A percentile compares a stretch with the other conserved stretches of the same genome.
These are phyloP conservation scores for Atta cephalotes DNA, from an alignment of 1,140 invertebrate species.

Conservation along the genomic window DNA sequence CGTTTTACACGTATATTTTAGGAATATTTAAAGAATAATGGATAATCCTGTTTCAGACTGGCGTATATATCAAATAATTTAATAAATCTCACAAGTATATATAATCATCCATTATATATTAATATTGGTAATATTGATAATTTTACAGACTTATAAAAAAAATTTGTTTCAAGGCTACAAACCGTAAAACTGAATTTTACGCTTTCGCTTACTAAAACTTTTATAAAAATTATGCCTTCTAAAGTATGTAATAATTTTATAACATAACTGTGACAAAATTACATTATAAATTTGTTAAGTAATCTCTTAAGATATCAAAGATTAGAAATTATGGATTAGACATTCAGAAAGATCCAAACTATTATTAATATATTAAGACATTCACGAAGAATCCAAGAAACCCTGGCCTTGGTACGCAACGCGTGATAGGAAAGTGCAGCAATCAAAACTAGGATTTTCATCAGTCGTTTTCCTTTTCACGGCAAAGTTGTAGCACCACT, in stretches of 20 bases:
- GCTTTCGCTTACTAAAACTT: slow-evolving; percentile 28
- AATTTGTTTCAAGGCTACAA: slow-evolving; percentile 1
- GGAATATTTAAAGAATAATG: not conserved
- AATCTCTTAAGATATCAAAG: not conserved
- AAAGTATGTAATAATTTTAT: slow-evolving; percentile 21
- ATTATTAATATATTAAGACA: too few relatives aligned
- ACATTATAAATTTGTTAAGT: not conserved
- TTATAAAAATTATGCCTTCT: not conserved
- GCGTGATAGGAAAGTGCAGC: not conserved
- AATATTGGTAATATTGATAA: not conserved
- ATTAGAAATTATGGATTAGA: not conserved
- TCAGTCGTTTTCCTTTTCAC: slow-evolving; percentile 70
- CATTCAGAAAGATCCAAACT: too few relatives aligned
- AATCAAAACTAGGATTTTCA: slow-evolving; percentile 53
- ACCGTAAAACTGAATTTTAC: slow-evolving; percentile 18
- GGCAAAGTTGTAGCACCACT: slow-evolving; percentile 40
- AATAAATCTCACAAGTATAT: not conserved
- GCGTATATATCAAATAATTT: not conserved
- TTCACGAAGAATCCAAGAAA: not conserved
- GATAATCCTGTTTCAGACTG: not conserved
- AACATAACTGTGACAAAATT: not conserved
- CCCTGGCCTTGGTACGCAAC: slow-evolving; percentile 25
- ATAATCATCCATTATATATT: not conserved
- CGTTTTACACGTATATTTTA: not conserved
- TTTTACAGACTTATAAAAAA: not conserved